phyloP scores from a whole-genome alignment of 2,113 vertebrate species.

The Sylvietta virens region DNA sequence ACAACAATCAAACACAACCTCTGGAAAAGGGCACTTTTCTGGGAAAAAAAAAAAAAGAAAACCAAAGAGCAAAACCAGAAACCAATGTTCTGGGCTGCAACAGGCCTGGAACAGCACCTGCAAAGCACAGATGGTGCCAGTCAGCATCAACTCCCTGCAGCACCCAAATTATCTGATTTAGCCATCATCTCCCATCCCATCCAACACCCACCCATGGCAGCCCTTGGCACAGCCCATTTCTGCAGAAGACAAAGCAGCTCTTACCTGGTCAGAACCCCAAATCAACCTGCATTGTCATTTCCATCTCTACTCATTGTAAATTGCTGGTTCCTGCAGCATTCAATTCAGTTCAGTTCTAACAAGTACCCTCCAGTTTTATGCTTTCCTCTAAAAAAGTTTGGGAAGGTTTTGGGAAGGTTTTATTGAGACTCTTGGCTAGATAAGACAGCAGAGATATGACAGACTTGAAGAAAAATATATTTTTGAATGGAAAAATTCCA shows the following conservation, averaged over 20 bases:
- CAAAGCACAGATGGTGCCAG: neutral
- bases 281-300: rapidly evolving
- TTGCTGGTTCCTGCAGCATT: neutral
- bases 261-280: neutral
- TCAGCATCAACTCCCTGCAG: neutral
- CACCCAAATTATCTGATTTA: neutral
- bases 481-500: neutral
- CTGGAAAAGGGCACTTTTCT: neutral
- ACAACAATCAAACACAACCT: neutral
- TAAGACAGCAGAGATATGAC: neutral
- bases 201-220: rapidly evolving
- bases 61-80: neutral
- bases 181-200: neutral
- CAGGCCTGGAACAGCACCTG: neutral
- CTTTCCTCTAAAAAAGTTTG: neutral
- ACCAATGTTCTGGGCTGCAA: rapidly evolving
- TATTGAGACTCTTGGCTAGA: neutral
- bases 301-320: neutral
- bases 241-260: neutral
- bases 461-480: neutral
- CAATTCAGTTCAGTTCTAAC: neutral
- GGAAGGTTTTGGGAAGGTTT: neutral
- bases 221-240: neutral
- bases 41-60: neutral
- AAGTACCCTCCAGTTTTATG: neutral